Base-by-base conservation (phyloP, 2,113 vertebrate genomes). In the Gorsachius goisagi region DNA sequence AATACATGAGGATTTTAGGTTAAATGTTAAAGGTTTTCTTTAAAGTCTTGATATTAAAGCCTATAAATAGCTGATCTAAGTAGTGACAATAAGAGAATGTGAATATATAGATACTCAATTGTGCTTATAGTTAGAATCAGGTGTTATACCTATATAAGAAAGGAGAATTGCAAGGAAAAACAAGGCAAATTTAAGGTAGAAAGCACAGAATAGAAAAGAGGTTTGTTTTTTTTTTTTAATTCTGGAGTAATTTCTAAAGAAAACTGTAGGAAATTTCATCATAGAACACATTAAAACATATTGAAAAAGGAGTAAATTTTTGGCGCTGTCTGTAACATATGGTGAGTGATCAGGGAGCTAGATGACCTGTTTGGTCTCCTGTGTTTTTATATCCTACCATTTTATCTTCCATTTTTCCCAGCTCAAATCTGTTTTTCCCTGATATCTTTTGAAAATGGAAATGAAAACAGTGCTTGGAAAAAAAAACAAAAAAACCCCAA, bases 391-490 rank as follows among this genome's bases (percentile, higher is more conserved):
- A 30, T 52, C 88, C 11, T 52, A 37, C 13, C 12, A 30, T 26
- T 75, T 90, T 64, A 12, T 55, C 24, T 56, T 93, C 52, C 6
- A 11, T 67, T 68, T 87, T 91, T 75, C 35, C 11, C 12, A 23
- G 11, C 13, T 93, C 21, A 87, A 15, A 41, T 77, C 32, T 84
- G 45, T 12, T 87, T 83, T 80, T 35, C 32, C 53, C 6, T 32
- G 27, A 9, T 1, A 0, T 49, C 33, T 62, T 73, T 62, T 69
- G 55, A 60, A 93, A 93, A 64, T n/a, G 26, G 3, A 75, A 78
- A 66, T 0, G 1, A 75, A 78, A 58, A 16, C 1, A 44, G 3
- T 55, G 9, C 15, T n/a, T 47, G 20, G 9, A 2, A 4, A 41
- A 44, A 74, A 37, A 14, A 52, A 1, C 0, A 26, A 45, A 47